phyloP scores from a whole-genome alignment of 2,797 vertebrate genomes.

The Eupleurogrammus muticus region DNA sequence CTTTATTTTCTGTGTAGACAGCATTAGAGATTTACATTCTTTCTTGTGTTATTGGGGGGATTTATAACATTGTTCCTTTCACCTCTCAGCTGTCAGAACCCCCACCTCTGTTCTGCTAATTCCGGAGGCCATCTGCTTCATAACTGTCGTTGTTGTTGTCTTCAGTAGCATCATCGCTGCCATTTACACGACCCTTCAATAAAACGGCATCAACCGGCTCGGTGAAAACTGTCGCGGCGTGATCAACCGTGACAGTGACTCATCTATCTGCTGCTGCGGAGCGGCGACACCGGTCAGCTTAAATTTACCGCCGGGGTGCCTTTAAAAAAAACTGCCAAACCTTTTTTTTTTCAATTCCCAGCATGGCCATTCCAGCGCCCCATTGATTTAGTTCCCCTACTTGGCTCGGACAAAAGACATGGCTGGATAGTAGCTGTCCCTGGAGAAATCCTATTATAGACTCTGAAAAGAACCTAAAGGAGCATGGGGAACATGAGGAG shows the following conservation, averaged over 20 bases:
- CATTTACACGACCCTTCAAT: neutral
- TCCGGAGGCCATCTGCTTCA: slow-evolving; percentile 38
- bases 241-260: slow-evolving; percentile 22
- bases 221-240: slow-evolving; percentile 7
- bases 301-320: slow-evolving; percentile 50
- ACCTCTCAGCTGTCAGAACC: neutral
- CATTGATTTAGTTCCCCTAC: slow-evolving; percentile 63
- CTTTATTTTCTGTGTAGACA: neutral
- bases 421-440: slow-evolving; percentile 44
- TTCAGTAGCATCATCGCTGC: neutral
- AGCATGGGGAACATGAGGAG: slow-evolving; percentile 2
- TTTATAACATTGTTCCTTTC: neutral
- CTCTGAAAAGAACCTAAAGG: slow-evolving; percentile 48
- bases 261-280: slow-evolving; percentile 35
- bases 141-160: neutral
- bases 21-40: neutral
- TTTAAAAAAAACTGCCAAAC: slow-evolving; percentile 19
- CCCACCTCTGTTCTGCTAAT: neutral
- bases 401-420: slow-evolving; percentile 61
- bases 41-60: neutral
- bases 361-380: slow-evolving; percentile 51
- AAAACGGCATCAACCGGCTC: neutral
- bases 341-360: slow-evolving; percentile 18
- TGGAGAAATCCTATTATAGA: slow-evolving; percentile 57
- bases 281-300: slow-evolving; percentile 34